Conservation (phyloP, 2,888 invertebrate species). For the Sthenelais limicola region DNA sequence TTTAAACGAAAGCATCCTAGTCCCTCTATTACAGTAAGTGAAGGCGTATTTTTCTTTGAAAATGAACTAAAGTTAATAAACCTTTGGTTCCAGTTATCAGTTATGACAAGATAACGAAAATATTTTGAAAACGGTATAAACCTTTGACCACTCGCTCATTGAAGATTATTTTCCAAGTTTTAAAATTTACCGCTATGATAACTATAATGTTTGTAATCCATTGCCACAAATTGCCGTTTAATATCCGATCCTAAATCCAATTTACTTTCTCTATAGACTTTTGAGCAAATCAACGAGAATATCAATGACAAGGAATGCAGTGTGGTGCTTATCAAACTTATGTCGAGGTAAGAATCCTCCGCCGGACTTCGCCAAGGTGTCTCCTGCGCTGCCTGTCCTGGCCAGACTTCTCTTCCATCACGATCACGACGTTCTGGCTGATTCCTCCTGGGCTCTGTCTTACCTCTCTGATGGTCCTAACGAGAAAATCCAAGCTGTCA, state of each 20-base stretch:
- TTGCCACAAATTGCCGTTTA: too few species aligned
- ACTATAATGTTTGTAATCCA: too few species aligned
- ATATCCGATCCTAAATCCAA: too few species aligned
- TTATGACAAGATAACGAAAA: too few species aligned
- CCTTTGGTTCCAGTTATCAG: too few species aligned
- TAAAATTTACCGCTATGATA: too few species aligned
- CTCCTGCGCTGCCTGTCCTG: constrained; percentile 82
- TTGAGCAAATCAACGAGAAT: constrained; percentile 81
- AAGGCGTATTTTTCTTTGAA: too few species aligned
- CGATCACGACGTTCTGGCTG: constrained; percentile 91
- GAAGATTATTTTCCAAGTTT: too few species aligned
- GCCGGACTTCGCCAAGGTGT: constrained; percentile 85
- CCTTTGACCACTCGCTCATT: too few species aligned
- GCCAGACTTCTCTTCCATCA: constrained; percentile 88
- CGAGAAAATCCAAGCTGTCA: constrained; percentile 97
- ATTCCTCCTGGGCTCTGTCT: constrained; percentile 97
- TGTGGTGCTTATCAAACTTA: constrained; percentile 97
- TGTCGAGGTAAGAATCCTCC: constrained; percentile 98
- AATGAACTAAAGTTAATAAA: too few species aligned
- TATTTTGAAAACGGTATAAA: too few species aligned
- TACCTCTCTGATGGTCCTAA: constrained; percentile 97
- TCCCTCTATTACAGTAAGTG: constrained; percentile 90
- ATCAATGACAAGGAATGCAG: constrained; percentile 93
- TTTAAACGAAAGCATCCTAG: constrained; percentile 86
- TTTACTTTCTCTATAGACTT: constrained; percentile 76